These are phyloP conservation scores for Lytechinus pictus DNA, from an alignment of 35 echinoderm and acorn worm genomes.

Conservation along the genomic window DNA sequence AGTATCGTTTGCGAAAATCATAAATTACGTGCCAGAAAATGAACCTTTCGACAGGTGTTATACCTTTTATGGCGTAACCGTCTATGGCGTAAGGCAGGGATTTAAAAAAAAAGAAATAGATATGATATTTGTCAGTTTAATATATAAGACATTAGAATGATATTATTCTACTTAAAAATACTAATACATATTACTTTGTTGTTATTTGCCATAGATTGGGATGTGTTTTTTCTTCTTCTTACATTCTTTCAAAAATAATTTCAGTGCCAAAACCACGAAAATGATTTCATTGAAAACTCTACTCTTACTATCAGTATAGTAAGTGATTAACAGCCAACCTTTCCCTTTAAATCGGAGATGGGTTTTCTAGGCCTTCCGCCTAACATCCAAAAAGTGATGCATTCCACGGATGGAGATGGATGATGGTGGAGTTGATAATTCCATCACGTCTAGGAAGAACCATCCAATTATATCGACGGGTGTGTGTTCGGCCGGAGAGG, in stretches of 20 bases:
- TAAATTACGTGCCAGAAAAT: too few species aligned
- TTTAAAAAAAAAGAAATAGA: too few species aligned
- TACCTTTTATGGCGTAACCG: too few species aligned
- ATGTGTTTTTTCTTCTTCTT: too few species aligned
- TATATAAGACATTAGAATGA: too few species aligned
- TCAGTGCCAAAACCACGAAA: background rate
- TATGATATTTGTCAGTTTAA: too few species aligned
- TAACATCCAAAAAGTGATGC: background rate
- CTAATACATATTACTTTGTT: too few species aligned
- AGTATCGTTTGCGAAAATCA: too few species aligned
- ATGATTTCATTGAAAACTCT: background rate
- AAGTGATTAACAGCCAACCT: background rate
- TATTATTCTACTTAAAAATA: too few species aligned
- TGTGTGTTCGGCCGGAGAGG: background rate
- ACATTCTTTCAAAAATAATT: background rate
- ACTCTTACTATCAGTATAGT: background rate
- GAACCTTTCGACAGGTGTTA: too few species aligned
- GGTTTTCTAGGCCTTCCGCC: background rate
- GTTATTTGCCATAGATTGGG: too few species aligned
- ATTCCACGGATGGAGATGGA: background rate
- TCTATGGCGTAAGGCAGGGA: too few species aligned
- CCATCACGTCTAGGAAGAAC: background rate
- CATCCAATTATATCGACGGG: background rate
- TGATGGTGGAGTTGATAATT: slow-evolving; percentile 1
- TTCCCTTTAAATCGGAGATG: background rate